A percentile compares a stretch with the other conserved stretches of the same genome.
These are phyloP conservation scores for Beaufortia kweichowensis DNA, from an alignment of 2,113 vertebrate species.

Conservation along the genomic window DNA sequence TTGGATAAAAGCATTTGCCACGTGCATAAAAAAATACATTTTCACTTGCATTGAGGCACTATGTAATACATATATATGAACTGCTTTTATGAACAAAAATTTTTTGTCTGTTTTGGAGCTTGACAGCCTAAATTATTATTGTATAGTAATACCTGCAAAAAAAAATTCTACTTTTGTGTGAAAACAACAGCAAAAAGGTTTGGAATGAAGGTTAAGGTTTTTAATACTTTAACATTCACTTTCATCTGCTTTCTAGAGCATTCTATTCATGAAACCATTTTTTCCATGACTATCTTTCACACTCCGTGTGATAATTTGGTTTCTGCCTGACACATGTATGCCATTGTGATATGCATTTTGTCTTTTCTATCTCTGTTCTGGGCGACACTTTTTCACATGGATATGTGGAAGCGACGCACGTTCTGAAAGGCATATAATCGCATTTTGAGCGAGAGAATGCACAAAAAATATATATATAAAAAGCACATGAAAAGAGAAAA, in stretches of 20 bases:
- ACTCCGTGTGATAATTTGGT: neutral
- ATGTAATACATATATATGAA: no score
- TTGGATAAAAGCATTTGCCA: no score
- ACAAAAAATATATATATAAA: neutral
- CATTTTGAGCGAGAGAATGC: slow-evolving; percentile 15
- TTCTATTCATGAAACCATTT: slow-evolving; percentile 5
- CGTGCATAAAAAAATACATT: no score
- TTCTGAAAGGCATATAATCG: slow-evolving; percentile 15
- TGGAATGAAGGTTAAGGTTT: neutral
- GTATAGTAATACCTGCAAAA: no score
- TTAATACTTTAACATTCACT: no score
- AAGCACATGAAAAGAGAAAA: neutral
- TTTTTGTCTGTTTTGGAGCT: no score
- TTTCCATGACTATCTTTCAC: neutral
- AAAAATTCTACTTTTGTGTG: no score
- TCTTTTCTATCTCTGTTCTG: neutral
- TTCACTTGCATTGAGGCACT: no score
- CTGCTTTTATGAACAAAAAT: no score
- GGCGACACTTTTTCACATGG: neutral
- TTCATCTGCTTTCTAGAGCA: neutral
- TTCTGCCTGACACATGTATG: neutral
- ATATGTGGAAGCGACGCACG: neutral
- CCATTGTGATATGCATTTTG: neutral
- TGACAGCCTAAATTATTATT: no score
- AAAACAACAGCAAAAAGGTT: neutral